A percentile compares a stretch with the other conserved stretches of the same genome.
Evolutionary conservation across 2,797 vertebrate species (phyloP).

Genomic region (Phoxinus dragarum): DNA sequence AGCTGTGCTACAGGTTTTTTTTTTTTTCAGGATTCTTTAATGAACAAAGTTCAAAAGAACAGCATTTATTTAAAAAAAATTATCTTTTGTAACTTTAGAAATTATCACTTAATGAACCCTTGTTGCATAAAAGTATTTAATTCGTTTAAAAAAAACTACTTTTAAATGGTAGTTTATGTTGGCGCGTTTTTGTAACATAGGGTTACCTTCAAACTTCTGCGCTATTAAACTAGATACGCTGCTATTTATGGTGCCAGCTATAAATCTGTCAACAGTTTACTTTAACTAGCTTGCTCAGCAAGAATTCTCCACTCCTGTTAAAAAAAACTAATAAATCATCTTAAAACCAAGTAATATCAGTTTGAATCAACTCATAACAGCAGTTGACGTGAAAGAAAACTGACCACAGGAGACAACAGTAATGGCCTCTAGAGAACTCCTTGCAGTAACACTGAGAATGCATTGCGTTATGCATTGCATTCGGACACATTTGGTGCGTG

Average conservation of each 20-base stretch:
- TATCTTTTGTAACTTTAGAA: not conserved
- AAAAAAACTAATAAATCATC: not conserved
- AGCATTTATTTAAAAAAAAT: too few relatives aligned
- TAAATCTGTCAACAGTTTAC: not conserved
- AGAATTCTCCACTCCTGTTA: not conserved
- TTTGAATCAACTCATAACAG: not conserved
- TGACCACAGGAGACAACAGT: not conserved
- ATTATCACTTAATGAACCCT: too few relatives aligned
- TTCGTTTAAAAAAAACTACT: too few relatives aligned
- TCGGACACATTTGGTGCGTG: not conserved
- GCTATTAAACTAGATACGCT: not conserved
- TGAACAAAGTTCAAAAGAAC: too few relatives aligned
- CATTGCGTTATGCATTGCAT: not conserved
- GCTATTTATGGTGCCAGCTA: not conserved
- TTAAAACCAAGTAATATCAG: not conserved
- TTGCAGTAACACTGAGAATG: not conserved
- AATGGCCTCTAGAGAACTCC: not conserved
- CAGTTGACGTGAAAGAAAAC: not conserved
- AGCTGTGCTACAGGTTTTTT: too few relatives aligned
- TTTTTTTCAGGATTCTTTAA: not conserved
- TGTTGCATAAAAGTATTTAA: too few relatives aligned
- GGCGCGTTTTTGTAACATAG: too few relatives aligned
- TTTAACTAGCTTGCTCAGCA: not conserved
- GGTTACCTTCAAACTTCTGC: not conserved
- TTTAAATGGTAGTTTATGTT: not conserved